Base-by-base conservation (phyloP, 2,113 vertebrate genomes). In the Raja brachyura region DNA sequence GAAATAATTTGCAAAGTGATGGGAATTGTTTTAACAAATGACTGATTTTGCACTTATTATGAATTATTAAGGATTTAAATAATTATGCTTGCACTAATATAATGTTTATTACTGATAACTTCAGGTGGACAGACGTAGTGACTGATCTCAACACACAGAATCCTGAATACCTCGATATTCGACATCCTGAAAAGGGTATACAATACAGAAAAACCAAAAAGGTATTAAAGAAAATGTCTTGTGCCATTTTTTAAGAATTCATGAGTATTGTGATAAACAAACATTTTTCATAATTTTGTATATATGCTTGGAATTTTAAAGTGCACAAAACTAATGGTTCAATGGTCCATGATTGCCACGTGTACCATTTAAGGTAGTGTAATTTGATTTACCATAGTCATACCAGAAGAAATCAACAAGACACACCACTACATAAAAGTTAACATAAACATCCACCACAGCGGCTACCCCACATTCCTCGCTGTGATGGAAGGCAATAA, bases 121-220 rank as follows among this genome's bases (percentile, higher is more conserved):
- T 0, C 93, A 99, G 99, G 93, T 99, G 99, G 98, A 79, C 96
- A 93, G 99, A 99, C 95, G 97, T 99, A 93, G 98, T 99, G 94
- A 98, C 97, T 54, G 99, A 99, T 94, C 96, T 99, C 75, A 99
- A 99, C 94, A 99, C 98, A 73, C 99, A 99, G 94, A 99, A 99
- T 94, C 99, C 99, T 93, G 98, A 99, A 93, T 99, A 98, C 94
- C 94, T 99, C 94, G 99, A 99, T 94, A 99, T 99, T 93, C 97
- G 99, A 68, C 98, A 99, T 94, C 96, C 98, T 66, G 99, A 99
- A 95, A 97, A 98, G 94, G 99, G 99, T 25, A 95, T 99, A 93
- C 99, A 99, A 93, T 97, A 96, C 93, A 97, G 98, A 93, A 99
- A 99, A 96, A 99, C 99, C 94, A 99, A 99, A 94, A 99, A 99